A percentile compares a stretch with the other conserved stretches of the same genome.
Evolutionary conservation across 2,113 vertebrate species (phyloP).

Genomic region (Pogona vitticeps): DNA sequence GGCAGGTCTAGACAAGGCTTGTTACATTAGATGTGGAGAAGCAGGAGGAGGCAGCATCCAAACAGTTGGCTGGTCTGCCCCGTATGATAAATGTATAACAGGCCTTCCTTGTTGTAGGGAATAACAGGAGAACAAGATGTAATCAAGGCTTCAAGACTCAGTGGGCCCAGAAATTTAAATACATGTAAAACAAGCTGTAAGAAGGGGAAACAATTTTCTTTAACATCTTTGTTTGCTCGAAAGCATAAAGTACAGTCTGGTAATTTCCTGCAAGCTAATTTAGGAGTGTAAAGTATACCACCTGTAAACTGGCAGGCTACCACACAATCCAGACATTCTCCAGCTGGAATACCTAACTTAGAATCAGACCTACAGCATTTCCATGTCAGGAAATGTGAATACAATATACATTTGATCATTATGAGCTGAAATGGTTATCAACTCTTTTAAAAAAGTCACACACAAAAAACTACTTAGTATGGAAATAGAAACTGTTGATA

Average conservation of each 20-base stretch:
- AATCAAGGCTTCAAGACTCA: background rate
- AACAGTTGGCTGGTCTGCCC: no score
- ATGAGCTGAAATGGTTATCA: constrained; percentile 26
- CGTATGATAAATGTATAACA: no score
- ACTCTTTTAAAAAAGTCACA: background rate
- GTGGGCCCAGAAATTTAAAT: constrained; percentile 16
- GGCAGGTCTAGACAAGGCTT: no score
- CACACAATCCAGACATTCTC: background rate
- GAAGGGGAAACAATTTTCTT: constrained; percentile 17
- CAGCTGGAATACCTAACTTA: background rate
- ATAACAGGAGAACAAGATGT: background rate
- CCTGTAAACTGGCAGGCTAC: background rate
- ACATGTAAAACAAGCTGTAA: constrained; percentile 13
- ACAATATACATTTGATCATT: constrained; percentile 22
- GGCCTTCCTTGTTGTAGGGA: background rate
- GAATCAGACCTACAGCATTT: background rate
- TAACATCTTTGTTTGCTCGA: background rate
- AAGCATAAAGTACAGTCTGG: background rate
- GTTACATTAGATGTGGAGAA: no score
- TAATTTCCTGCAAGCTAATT: constrained; percentile 9
- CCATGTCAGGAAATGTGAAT: background rate
- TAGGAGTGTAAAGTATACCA: background rate
- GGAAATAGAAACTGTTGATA: no score
- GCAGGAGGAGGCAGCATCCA: no score
- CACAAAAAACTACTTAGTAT: no score